Evolutionary conservation across 2,113 vertebrate genomes (phyloP), one percentile per base, ranked within the genome.

Genomic region (Leuciscus idus): DNA sequence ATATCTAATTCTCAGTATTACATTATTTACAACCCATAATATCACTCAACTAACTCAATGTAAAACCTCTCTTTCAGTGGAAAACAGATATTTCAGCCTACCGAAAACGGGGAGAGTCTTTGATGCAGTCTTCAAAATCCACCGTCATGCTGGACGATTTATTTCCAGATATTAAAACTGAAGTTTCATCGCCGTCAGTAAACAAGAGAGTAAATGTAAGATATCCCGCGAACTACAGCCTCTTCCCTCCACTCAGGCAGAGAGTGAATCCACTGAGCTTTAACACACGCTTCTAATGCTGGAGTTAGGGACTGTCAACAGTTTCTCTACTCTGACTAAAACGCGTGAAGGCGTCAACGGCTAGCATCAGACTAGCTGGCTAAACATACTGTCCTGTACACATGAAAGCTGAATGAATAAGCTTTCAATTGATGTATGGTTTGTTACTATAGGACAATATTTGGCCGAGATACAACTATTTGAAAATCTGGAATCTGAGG

Each of bases 91-190:
- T 55, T 50, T 77, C 61, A 33, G 10, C 93, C 93, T 91, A 95
- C 95, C 95, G 92, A 84, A 95, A 95, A 9, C 94, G 91, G 89
- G 95, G 95, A 10, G 95, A 96, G 85, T 96, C 95, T 86, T 95
- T 95, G 26, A 96, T 87, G 79, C 95, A 96, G 76, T 96, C 95
- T 87, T 96, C 95, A 91, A 96, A 96, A 89, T 96, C 95, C 93
- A 96, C 94, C 93, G 95, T 96, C 95, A 96, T 96, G 33, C 89
- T 95, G 84, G 83, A 84, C 61, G 83, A 70, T 75, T 83, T 80
- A 30, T 85, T 84, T 79, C 83, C 86, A 73, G 76, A 26, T 33
- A 46, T 94, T 90, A 95, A 88, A 94, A 90, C 23, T 17, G 59
- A 74, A 91, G 61, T 79, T 57, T 92, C 95, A 96, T 96, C 85